A percentile compares a stretch with the other conserved stretches of the same genome.
Evolutionary conservation across 2,113 vertebrate genomes (phyloP).

Genomic region (Turnix velox): DNA sequence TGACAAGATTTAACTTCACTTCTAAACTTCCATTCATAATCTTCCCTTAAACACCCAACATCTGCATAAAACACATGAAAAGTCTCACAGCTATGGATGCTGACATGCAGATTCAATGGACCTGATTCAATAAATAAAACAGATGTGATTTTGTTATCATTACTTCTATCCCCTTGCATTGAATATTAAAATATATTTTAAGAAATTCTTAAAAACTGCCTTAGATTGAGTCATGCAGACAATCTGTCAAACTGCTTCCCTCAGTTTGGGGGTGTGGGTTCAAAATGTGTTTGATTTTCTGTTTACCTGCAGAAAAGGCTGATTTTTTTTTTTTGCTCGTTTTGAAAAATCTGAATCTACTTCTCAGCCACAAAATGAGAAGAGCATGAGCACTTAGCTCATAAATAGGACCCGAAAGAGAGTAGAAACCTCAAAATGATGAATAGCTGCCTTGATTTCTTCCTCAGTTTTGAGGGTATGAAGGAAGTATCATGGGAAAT

Average conservation of each 20-base stretch:
- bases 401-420: not conserved
- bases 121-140: not conserved
- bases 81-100: fast-evolving
- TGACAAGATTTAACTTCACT: not conserved
- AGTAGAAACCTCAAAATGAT: not conserved
- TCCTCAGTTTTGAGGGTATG: fast-evolving
- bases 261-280: not conserved
- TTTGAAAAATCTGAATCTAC: not conserved
- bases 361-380: not conserved
- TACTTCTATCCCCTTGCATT: not conserved
- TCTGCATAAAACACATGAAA: not conserved
- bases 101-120: not conserved
- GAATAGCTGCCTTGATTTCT: not conserved
- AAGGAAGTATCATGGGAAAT: not conserved
- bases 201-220: too few relatives aligned
- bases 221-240: not conserved
- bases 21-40: too few relatives aligned
- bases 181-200: not conserved
- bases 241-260: not conserved
- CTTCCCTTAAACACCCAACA: not conserved
- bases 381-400: not conserved
- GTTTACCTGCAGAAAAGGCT: not conserved
- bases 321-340: too few relatives aligned
- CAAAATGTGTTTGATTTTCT: not conserved
- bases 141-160: not conserved